phyloP scores from a whole-genome alignment of 2,113 vertebrate species.

The Bubo scandiacus region DNA sequence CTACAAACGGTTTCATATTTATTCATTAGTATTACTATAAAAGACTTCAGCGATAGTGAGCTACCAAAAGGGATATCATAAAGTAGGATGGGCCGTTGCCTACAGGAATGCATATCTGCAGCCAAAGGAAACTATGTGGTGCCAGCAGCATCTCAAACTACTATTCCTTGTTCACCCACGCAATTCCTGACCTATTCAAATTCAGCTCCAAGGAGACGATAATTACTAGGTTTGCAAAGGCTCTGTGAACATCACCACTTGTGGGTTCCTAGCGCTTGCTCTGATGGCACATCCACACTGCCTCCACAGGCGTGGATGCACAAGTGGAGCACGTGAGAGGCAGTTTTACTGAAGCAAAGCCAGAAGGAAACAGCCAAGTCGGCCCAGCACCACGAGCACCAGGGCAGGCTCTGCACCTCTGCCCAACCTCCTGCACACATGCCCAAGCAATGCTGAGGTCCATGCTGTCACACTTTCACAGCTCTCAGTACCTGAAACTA shows the following conservation, averaged over 20 bases:
- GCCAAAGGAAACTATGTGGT: neutral
- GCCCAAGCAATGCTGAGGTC: neutral
- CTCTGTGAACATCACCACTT: neutral
- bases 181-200: neutral
- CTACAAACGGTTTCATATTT: neutral
- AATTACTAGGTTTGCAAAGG: neutral
- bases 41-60: neutral
- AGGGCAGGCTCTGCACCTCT: neutral
- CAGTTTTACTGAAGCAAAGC: neutral
- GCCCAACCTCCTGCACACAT: neutral
- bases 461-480: neutral
- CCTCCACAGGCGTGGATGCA: rapidly evolving
- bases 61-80: neutral
- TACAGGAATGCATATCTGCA: neutral
- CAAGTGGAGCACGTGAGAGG: rapidly evolving
- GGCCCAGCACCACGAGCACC: neutral
- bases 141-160: neutral
- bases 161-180: neutral
- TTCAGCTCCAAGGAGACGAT: neutral
- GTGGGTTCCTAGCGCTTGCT: neutral
- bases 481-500: neutral
- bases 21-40: neutral
- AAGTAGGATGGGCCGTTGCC: neutral
- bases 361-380: neutral
- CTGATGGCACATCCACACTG: neutral